phyloP scores from a whole-genome alignment of 92 coral and sea anemone species.

The Porites evermanni region DNA sequence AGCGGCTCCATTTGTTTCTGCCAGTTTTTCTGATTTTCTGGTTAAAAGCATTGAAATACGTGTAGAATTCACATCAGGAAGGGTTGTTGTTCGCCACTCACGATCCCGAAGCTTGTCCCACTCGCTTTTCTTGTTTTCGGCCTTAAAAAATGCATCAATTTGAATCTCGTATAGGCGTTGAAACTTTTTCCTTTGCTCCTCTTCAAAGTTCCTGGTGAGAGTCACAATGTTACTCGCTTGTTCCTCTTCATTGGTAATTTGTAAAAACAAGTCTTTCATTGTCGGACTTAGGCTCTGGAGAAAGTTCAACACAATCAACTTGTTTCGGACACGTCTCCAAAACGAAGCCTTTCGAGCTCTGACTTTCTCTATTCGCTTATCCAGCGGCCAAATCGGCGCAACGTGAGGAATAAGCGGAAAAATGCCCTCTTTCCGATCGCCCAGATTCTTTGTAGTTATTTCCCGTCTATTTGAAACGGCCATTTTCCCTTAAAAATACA shows the following conservation, averaged over 20 bases:
- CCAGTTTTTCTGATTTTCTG: neutral
- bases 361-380: constrained; percentile 16
- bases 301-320: constrained; percentile 52
- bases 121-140: constrained; percentile 12
- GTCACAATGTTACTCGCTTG: neutral
- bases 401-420: constrained; percentile 50
- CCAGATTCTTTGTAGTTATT: neutral
- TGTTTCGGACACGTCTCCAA: constrained; percentile 49
- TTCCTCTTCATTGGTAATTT: constrained; percentile 1
- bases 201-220: constrained; percentile 19
- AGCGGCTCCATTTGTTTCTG: neutral
- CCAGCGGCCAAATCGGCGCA: constrained; percentile 69
- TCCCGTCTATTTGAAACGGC: neutral
- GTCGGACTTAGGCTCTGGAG: constrained; percentile 34
- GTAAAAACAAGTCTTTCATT: constrained; percentile 8
- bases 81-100: neutral
- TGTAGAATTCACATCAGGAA: too few relatives aligned
- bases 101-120: constrained; percentile 4
- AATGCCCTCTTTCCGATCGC: neutral
- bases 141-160: constrained; percentile 17
- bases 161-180: constrained; percentile 36
- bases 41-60: neutral
- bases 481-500: constrained; percentile 7
- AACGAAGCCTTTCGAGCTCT: constrained; percentile 16
- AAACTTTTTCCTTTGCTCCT: constrained; percentile 10